Evolutionary conservation across 1,140 invertebrate species (phyloP), one percentile per base, ranked within the genome.

Genomic region (Manduca sexta): DNA sequence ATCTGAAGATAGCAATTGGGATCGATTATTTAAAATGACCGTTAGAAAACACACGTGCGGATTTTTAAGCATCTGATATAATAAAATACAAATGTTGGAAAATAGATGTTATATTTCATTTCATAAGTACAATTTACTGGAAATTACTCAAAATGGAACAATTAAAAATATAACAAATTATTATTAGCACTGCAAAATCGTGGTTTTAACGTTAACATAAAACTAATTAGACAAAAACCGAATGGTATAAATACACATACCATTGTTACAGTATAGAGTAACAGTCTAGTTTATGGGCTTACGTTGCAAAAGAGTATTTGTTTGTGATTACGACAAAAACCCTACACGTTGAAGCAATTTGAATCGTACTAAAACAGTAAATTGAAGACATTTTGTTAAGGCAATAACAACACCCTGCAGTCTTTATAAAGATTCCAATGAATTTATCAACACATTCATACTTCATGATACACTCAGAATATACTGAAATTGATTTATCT

Each of bases 61-160:
- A n/a, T n/a, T n/a, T 26, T 5, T 44, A n/a, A 11, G 12, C 11
- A 37, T 7, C n/a, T 16, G 18, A 21, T n/a, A 15, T 29, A 41
- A 43, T 34, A 58, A 54, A 49, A 66, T 59, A 62, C 57, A 41
- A 59, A 54, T 21, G 52, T 62, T 64, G 65, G 45, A 78, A 79
- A 82, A 82, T 79, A 79, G 73, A 62, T 56, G 58, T 69, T 79
- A 72, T 79, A 75, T 69, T 78, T 76, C 64, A 78, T 74, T 72
- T 68, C 56, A 69, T 79, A 82, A 82, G 78, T 79, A 82, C 72
- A 70, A 70, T 69, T 80, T 64, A 73, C 56, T 68, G 67, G 67
- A 69, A 45, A 59, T 76, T 58, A 76, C 55, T 64, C 52, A 64
- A 70, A 59, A 61, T 59, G 56, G 59, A 60, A 72, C 53, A 65